phyloP scores from a whole-genome alignment of 2,888 invertebrate genomes.

The Trichacis sp. region DNA sequence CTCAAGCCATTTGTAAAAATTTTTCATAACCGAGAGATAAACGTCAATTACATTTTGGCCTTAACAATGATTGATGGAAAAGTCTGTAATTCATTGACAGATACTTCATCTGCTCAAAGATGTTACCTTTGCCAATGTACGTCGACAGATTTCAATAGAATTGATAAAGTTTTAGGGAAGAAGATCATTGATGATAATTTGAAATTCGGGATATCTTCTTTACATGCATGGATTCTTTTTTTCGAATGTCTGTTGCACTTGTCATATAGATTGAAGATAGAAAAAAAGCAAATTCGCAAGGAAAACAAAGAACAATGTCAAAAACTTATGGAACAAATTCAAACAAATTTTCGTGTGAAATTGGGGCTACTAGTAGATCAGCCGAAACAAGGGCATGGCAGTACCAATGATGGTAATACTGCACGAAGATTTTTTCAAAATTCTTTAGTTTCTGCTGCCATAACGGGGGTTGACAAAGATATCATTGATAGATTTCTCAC shows the following conservation, averaged over 20 bases:
- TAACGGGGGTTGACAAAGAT: slow-evolving; percentile 7
- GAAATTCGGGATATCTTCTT: slow-evolving; percentile 19
- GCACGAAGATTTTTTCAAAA: slow-evolving; percentile 30
- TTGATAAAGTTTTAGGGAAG: neutral
- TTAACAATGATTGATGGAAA: neutral
- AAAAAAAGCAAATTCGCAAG: no score
- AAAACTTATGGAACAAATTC: slow-evolving; percentile 3
- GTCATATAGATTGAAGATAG: slow-evolving; percentile 4
- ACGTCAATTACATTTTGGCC: neutral
- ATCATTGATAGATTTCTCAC: slow-evolving; percentile 21
- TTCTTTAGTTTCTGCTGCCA: slow-evolving; percentile 11
- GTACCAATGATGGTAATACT: slow-evolving; percentile 13
- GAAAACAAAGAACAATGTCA: no score
- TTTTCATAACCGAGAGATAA: slow-evolving; percentile 17
- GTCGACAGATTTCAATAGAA: neutral
- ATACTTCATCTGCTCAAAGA: neutral
- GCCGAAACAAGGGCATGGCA: no score
- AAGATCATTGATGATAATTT: slow-evolving; percentile 10
- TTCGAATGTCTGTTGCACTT: slow-evolving; percentile 27
- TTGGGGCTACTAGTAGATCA: slow-evolving; percentile 19
- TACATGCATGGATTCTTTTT: slow-evolving; percentile 29
- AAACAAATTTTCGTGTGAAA: slow-evolving; percentile 14
- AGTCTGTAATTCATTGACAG: neutral
- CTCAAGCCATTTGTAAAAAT: slow-evolving; percentile 21
- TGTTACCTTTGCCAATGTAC: neutral